Evolutionary conservation across 2,113 vertebrate species (phyloP).

Genomic region (Polyodon spathula): DNA sequence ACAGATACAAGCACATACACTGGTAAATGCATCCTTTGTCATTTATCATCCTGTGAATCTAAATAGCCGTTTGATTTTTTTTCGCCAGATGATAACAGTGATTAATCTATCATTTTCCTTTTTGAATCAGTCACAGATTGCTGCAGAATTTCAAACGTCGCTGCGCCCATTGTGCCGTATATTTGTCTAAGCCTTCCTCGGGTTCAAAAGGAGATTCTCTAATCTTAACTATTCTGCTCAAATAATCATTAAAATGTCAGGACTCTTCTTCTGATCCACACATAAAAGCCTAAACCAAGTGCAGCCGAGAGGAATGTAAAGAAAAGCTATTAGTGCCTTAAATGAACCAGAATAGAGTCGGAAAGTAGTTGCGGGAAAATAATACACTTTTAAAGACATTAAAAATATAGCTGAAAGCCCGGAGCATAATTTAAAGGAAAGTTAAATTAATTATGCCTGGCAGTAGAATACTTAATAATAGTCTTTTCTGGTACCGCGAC

Average conservation of each 20-base stretch:
- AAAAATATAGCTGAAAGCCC: no score
- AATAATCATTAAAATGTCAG: background rate
- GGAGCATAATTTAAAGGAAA: background rate
- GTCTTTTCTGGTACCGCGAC: background rate
- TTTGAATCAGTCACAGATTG: background rate
- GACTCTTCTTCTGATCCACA: background rate
- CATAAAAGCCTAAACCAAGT: background rate
- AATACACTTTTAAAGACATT: background rate
- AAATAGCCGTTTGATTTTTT: no score
- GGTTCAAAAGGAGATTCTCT: background rate
- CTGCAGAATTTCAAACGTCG: background rate
- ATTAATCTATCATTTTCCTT: background rate
- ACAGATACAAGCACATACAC: no score
- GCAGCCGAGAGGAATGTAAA: background rate
- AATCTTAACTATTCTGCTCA: background rate
- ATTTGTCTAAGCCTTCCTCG: background rate
- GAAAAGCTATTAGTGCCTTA: slow-evolving; percentile 2
- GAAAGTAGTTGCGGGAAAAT: background rate
- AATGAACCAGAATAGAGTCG: slow-evolving; percentile 1
- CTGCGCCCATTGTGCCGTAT: background rate
- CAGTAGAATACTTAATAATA: background rate
- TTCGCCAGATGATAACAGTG: background rate
- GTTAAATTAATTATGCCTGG: background rate
- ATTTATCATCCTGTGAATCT: no score
- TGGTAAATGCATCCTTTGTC: no score